Evolutionary conservation across 2,797 vertebrate species (phyloP).

Genomic region (Fratercula arctica): DNA sequence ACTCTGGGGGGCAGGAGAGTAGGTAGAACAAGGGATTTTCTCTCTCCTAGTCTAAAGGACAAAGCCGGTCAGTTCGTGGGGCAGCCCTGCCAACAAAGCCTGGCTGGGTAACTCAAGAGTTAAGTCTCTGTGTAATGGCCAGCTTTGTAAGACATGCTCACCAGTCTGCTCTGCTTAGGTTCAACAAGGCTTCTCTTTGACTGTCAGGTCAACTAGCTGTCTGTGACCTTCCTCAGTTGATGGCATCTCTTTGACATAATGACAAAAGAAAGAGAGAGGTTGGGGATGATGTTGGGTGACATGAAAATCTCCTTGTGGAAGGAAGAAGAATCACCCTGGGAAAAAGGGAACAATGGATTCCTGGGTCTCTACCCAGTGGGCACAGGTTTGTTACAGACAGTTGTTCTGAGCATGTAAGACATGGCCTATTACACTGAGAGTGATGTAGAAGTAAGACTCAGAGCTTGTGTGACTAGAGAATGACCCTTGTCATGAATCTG

Average conservation of each 20-base stretch:
- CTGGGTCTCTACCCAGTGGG: background rate
- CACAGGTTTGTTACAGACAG: background rate
- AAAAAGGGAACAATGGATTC: background rate
- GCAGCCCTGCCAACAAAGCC: background rate
- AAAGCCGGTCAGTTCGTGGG: background rate
- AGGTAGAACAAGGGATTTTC: background rate
- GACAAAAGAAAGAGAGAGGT: background rate
- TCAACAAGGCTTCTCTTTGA: background rate
- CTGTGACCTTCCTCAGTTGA: background rate
- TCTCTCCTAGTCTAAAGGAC: background rate
- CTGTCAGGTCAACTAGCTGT: background rate
- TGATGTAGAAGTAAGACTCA: background rate
- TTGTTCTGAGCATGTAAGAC: background rate
- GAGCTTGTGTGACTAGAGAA: background rate
- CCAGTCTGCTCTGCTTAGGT: background rate
- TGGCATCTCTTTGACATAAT: background rate
- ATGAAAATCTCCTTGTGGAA: background rate
- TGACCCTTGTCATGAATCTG: background rate
- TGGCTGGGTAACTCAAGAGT: background rate
- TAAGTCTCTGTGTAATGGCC: background rate
- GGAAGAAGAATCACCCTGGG: background rate
- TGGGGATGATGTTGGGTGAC: background rate
- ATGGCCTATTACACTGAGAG: fast-evolving
- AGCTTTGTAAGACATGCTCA: background rate
- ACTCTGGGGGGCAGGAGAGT: background rate